Percentiles rank a stretch among this genome's conserved stretches.
phyloP scores from a whole-genome alignment of 2,888 invertebrate genomes.

The Calliopum simillimum region DNA sequence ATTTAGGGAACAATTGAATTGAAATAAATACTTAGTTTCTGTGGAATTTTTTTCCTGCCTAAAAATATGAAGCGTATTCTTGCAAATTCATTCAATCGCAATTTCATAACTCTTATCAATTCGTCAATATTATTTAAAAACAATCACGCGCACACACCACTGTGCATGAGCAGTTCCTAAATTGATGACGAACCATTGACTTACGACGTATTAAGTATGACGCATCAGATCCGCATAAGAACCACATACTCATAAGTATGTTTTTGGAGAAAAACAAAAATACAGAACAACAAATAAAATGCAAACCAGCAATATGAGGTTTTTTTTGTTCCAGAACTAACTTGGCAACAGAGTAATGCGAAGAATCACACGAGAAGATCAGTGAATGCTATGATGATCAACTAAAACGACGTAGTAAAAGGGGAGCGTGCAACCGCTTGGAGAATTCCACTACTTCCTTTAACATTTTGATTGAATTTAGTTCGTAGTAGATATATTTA shows the following conservation, averaged over 20 bases:
- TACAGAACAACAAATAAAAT: neutral
- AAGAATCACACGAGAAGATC: neutral
- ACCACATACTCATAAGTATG: neutral
- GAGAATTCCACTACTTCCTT: conserved; percentile 25
- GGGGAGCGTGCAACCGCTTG: neutral
- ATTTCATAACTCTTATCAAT: too few species aligned
- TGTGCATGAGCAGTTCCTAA: conserved; percentile 1
- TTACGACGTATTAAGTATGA: conserved; percentile 39
- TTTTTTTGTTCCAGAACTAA: conserved; percentile 9
- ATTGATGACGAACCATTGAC: conserved; percentile 34
- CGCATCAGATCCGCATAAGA: conserved; percentile 30
- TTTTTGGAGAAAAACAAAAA: conserved; percentile 1
- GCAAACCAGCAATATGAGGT: neutral
- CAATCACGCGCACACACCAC: too few species aligned
- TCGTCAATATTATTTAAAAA: too few species aligned
- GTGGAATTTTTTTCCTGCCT: too few species aligned
- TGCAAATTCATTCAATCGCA: too few species aligned
- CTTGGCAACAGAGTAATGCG: conserved; percentile 6
- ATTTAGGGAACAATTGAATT: too few species aligned
- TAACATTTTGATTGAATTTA: neutral
- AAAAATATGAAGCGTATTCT: too few species aligned
- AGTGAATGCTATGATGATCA: neutral
- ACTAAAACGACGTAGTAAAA: neutral
- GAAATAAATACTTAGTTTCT: too few species aligned
- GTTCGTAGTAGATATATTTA: conserved; percentile 14